Conservation (phyloP, 2,888 invertebrate genomes). For the Ariolimax columbianus region DNA sequence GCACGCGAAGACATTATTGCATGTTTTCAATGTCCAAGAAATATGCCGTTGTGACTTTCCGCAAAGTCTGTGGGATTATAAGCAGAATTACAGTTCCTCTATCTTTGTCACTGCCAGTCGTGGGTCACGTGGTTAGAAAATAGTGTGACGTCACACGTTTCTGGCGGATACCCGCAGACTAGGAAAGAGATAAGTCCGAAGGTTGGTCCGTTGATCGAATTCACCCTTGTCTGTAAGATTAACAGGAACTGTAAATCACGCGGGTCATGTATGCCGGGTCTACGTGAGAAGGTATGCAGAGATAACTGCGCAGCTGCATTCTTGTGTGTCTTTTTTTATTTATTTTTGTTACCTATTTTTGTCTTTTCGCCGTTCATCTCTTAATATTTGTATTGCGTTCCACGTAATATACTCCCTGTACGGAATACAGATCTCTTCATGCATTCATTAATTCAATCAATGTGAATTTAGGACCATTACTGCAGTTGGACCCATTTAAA, state of each 20-base stretch:
- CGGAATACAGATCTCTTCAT: background rate
- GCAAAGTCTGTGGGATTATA: background rate
- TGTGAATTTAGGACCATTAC: too few species aligned
- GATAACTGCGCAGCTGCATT: background rate
- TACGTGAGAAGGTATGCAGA: conserved; percentile 14
- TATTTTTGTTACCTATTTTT: background rate
- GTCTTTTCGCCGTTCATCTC: background rate
- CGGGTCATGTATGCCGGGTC: background rate
- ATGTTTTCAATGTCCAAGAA: background rate
- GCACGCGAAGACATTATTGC: background rate
- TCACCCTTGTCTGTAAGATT: conserved; percentile 24
- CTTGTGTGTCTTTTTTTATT: background rate
- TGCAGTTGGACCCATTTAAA: too few species aligned
- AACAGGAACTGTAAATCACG: conserved; percentile 16
- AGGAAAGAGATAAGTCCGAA: conserved; percentile 4
- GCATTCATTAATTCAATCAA: background rate
- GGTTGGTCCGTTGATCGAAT: conserved; percentile 24
- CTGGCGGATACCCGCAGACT: background rate
- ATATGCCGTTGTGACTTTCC: background rate
- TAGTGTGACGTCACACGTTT: conserved; percentile 17
- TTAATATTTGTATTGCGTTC: background rate
- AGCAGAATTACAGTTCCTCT: background rate
- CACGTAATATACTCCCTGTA: background rate
- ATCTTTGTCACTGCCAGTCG: background rate
- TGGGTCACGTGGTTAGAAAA: background rate